Conservation (phyloP, 2,113 vertebrate species). For the Phalacrocorax carbo region DNA sequence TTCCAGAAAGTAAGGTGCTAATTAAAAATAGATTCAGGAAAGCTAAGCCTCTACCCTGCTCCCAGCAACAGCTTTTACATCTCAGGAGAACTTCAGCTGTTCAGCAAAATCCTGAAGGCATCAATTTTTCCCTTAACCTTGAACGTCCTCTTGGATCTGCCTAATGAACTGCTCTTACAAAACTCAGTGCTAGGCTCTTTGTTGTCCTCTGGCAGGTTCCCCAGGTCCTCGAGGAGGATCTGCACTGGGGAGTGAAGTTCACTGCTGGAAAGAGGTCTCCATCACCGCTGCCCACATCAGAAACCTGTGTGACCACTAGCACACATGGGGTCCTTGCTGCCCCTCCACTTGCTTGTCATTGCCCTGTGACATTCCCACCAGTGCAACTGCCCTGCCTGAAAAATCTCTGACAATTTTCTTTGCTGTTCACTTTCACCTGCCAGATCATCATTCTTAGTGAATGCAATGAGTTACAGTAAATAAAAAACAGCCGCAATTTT, state of each 20-base stretch:
- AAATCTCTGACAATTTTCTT: neutral
- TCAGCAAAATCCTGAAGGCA: neutral
- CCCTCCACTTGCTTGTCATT: neutral
- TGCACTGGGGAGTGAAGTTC: neutral
- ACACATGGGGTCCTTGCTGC: fast-evolving
- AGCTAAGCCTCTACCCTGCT: neutral
- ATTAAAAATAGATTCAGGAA: constrained; percentile 2
- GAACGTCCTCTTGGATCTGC: neutral
- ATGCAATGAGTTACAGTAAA: neutral
- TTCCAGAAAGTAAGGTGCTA: neutral
- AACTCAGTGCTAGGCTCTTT: neutral
- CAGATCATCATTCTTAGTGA: neutral
- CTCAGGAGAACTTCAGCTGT: neutral
- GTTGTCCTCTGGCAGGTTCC: neutral
- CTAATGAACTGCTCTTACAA: neutral
- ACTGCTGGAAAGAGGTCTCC: neutral
- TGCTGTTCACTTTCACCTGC: constrained; percentile 11
- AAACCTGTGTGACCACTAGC: neutral
- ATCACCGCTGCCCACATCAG: neutral
- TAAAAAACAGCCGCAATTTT: constrained; percentile 15
- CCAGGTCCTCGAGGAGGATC: neutral
- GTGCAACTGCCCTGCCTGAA: neutral
- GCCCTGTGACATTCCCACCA: neutral
- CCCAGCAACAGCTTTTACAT: neutral
- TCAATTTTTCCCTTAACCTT: neutral